Percentiles rank a stretch among this genome's conserved stretches.
These are phyloP conservation scores for Dryobota labecula DNA, from an alignment of 2,888 invertebrate genomes.

Conservation along the genomic window DNA sequence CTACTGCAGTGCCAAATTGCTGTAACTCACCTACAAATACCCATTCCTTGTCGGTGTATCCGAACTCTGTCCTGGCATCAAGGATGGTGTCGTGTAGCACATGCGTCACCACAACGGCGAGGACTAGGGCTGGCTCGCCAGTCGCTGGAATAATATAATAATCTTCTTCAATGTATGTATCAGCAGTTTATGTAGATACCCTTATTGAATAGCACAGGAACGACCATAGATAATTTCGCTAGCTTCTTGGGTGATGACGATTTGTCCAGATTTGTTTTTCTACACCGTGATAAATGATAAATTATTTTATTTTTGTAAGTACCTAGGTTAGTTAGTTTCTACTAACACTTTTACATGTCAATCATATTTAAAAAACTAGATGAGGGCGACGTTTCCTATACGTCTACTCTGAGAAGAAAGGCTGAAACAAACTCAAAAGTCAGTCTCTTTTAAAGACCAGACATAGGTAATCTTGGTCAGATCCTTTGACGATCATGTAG, in stretches of 20 bases:
- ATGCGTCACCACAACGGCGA: constrained; percentile 87
- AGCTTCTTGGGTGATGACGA: neutral
- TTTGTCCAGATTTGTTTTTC: neutral
- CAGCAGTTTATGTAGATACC: no score
- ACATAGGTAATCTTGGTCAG: no score
- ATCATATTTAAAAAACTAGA: no score
- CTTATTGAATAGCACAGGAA: neutral
- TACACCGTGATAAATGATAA: no score
- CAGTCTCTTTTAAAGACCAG: no score
- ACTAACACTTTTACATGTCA: no score
- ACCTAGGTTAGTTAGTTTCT: no score
- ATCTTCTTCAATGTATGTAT: neutral
- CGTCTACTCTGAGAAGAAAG: no score
- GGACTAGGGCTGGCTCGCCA: constrained; percentile 89
- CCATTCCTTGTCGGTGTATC: constrained; percentile 89
- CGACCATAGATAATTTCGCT: neutral
- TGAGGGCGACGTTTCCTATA: no score
- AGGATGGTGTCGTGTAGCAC: constrained; percentile 92
- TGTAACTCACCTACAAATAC: constrained; percentile 89
- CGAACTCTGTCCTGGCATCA: constrained; percentile 91
- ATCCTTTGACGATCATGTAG: no score
- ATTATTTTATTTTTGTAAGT: no score
- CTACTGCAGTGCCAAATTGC: neutral
- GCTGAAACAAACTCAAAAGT: no score
- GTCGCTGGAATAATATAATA: constrained; percentile 80